Base-by-base conservation (phyloP, 2,113 vertebrate species). In the Rhynchopsitta pachyrhyncha region DNA sequence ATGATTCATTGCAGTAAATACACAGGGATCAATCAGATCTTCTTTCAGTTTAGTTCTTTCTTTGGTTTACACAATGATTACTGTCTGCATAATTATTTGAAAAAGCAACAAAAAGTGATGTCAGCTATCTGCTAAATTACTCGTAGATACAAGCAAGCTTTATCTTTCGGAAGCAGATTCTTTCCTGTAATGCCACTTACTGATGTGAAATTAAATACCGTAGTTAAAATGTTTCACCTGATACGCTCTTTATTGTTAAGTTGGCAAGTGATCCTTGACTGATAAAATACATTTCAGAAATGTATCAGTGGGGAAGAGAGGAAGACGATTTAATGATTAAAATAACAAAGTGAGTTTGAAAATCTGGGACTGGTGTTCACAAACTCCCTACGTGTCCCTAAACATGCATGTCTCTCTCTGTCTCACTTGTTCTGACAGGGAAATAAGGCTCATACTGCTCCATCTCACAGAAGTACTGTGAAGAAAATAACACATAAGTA, bases 121-220 rank as follows among this genome's bases (percentile, higher is more conserved):
- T 66, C 50, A 94, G 67, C 64, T 62, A 53, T 85, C 76, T 92
- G 86, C 67, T 74, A 93, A 95, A 91, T 73, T 60, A 86, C 62
- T 93, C 80, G n/a, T 16, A 92, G 83, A 92, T 88, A 90, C 62
- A 96, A 95, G 84, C 53, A 92, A 84, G 47, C 57, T 94, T 85
- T 91, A 74, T 93, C 78, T 93, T 92, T 70, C 4, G 1, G 82
- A 96, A 94, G 76, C 52, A 91, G 60, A 70, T 89, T 84, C 46
- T 74, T 93, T 92, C 71, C 91, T 93, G 74, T 77, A 87, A 73
- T 27, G 57, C 35, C 68, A 29, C 71, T 93, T 95, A 68, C 80
- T 83, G 82, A 85, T 76, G 79, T 60, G 87, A 95, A 94, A 97
- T 93, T 84, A 93, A 57, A 92, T 55, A 64, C 62, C 3, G 1